Percentiles rank a stretch among this genome's conserved stretches.
phyloP scores from a whole-genome alignment of 2,888 invertebrate genomes.

The Eutolmus rufibarbis region DNA sequence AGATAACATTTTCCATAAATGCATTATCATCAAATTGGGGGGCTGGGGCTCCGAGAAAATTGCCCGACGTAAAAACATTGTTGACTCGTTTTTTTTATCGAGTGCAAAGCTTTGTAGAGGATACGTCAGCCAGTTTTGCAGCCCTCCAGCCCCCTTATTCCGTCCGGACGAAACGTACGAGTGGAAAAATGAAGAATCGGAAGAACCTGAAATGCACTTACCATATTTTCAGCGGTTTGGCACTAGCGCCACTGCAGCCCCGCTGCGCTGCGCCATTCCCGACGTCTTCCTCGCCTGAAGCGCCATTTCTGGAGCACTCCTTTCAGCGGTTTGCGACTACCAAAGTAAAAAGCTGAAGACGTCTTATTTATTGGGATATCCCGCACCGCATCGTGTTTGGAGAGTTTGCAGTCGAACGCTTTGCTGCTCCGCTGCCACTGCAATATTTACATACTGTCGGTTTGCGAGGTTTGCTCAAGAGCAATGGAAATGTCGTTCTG shows the following conservation, averaged over 20 bases:
- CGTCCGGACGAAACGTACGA: not conserved
- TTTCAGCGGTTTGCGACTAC: not conserved
- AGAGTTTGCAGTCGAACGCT: not conserved
- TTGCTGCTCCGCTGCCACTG: conserved; percentile 3
- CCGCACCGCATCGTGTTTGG: not conserved
- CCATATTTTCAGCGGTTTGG: conserved; percentile 25
- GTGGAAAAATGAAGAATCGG: conserved; percentile 3
- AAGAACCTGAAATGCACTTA: conserved; percentile 23
- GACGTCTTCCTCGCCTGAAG: not conserved
- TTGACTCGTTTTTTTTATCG: conserved; percentile 21
- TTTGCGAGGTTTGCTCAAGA: conserved; percentile 21
- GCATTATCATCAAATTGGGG: conserved; percentile 19
- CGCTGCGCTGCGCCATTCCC: not conserved
- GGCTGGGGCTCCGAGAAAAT: not conserved
- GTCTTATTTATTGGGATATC: conserved; percentile 13
- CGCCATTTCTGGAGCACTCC: not conserved
- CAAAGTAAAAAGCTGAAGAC: conserved; percentile 12
- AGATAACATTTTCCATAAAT: conserved; percentile 23
- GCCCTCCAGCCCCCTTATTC: not conserved
- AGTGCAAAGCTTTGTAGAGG: not conserved
- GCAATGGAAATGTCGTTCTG: conserved; percentile 28
- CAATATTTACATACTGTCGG: conserved; percentile 36
- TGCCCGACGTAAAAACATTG: conserved; percentile 27
- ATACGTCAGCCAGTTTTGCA: not conserved
- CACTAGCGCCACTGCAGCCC: not conserved